Evolutionary conservation across 2,888 invertebrate genomes (phyloP), one percentile per base, ranked within the genome.

Genomic region (Drepanosiphum platanoidis): DNA sequence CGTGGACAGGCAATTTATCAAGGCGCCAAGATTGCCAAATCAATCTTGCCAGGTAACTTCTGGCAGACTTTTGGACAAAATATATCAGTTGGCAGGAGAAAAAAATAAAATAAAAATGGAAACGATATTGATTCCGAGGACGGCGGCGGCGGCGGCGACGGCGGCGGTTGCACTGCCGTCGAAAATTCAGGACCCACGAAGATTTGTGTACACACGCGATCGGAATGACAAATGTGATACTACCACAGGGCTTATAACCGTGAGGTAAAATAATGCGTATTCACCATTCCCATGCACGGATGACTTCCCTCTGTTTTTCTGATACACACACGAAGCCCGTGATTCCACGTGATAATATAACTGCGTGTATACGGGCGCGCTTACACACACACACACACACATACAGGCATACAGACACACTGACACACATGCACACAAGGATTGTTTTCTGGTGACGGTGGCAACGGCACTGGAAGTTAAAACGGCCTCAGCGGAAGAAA

Each of bases 361-460:
- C 52, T 52, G 52, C 75, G 32, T 4, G 27, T 27, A 27, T 18
- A 5, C 77, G 15, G n/a, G 22, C n/a, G 8, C 7, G n/a, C 61
- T 2, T 8, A 61, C n/a, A 27, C 61, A 61, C 61, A 27, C 36
- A 36, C 27, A 32, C 30, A 78, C 46, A 22, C 34, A 3, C 27
- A 61, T 3, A 34, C n/a, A 58, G n/a, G 4, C 58, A 58, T n/a
- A 58, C 34, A 27, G n/a, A 39, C 9, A 61, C 13, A 64, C 27
- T 27, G 27, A 36, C 30, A 32, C 32, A 66, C 46, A 32, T 18
- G 18, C 5, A 15, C 27, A 13, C 42, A 7, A 52, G 79, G 80
- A 70, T 80, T 70, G 80, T 80, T 80, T 80, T 80, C 80, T 79
- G 66, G 79, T 79, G 79, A 79, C 79, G 79, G 66, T 79, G 66